These are phyloP conservation scores for Porites divaricata DNA, from an alignment of 92 coral and sea anemone species.

Conservation along the genomic window DNA sequence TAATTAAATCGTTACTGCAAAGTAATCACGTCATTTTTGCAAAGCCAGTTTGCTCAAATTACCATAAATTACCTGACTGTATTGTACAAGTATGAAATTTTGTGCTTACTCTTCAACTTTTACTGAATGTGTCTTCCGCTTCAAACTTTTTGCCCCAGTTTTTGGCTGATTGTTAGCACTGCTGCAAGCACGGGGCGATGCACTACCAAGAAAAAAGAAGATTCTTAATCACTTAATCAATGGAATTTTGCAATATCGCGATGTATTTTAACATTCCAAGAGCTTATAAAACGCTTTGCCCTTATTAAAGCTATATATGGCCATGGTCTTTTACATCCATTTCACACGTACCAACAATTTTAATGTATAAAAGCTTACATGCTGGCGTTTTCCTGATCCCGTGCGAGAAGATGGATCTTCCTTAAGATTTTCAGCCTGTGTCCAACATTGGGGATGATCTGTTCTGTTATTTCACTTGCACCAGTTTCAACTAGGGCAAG, in stretches of 20 bases:
- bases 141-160: slow-evolving; percentile 2
- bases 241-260: too few relatives aligned
- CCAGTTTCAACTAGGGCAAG: background rate
- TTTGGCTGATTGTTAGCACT: background rate
- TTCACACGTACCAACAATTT: too few relatives aligned
- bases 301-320: too few relatives aligned
- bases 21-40: too few relatives aligned
- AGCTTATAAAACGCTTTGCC: too few relatives aligned
- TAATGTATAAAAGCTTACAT: background rate
- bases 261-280: too few relatives aligned
- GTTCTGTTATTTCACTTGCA: background rate
- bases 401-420: background rate
- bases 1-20: too few relatives aligned
- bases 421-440: background rate
- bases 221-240: too few relatives aligned
- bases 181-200: background rate
- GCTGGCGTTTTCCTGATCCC: background rate
- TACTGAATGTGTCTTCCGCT: background rate
- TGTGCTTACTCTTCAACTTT: background rate
- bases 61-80: too few relatives aligned
- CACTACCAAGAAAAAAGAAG: too few relatives aligned
- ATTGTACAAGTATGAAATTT: background rate
- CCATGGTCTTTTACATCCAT: too few relatives aligned
- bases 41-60: too few relatives aligned
- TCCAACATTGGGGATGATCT: slow-evolving; percentile 2